These are phyloP conservation scores for Henicopernis longicauda DNA, from an alignment of 2,113 vertebrate genomes.

Conservation along the genomic window DNA sequence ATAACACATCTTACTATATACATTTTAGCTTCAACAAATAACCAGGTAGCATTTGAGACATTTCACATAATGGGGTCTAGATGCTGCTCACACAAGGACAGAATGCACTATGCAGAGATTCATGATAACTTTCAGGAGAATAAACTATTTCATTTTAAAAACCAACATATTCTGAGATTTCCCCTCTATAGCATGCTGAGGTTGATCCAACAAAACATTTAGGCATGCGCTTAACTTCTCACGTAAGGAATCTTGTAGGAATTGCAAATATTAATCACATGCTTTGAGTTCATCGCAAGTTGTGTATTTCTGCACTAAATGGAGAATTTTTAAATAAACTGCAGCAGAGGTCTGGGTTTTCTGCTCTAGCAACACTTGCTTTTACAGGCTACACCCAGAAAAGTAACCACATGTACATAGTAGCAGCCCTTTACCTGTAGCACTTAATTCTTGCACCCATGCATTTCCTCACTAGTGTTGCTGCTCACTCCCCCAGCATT, in stretches of 20 bases:
- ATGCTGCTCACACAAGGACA: neutral
- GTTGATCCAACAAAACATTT: neutral
- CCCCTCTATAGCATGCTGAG: neutral
- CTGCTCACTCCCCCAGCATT: neutral
- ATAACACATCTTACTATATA: neutral
- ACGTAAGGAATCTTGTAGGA: neutral
- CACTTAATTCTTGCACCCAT: neutral
- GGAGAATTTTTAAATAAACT: neutral
- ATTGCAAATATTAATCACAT: neutral
- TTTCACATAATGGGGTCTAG: neutral
- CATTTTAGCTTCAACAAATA: neutral
- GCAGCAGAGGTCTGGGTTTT: neutral
- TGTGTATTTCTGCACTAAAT: neutral
- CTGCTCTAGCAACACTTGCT: neutral
- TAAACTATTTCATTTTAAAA: neutral
- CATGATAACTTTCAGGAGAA: neutral
- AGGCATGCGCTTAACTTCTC: neutral
- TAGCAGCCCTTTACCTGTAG: fast-evolving
- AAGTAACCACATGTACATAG: neutral
- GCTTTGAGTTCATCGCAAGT: neutral
- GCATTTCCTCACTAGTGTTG: neutral
- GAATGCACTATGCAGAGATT: neutral
- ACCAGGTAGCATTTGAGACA: neutral
- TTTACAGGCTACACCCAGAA: neutral
- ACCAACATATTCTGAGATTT: neutral